phyloP scores from a whole-genome alignment of 2,113 vertebrate genomes.

The Percina caprodes region DNA sequence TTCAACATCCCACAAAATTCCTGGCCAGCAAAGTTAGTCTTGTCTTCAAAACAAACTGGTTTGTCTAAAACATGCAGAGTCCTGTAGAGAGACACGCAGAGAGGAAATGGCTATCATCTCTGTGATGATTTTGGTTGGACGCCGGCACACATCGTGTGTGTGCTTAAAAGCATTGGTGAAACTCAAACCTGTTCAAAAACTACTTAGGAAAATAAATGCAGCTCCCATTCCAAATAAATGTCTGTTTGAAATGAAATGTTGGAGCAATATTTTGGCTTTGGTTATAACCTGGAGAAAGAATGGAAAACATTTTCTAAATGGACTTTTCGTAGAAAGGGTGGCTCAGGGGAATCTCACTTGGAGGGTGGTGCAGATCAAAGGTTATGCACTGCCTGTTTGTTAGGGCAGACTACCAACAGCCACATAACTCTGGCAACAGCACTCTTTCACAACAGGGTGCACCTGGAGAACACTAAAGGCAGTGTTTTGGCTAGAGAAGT shows the following conservation, averaged over 20 bases:
- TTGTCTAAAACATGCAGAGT: constrained; percentile 45
- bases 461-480: constrained; percentile 77
- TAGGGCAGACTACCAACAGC: constrained; percentile 76
- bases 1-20: constrained; percentile 43
- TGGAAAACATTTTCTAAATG: constrained; percentile 66
- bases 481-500: constrained; percentile 64
- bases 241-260: constrained; percentile 70
- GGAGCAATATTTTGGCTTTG: constrained; percentile 58
- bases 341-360: constrained; percentile 57
- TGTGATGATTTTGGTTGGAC: constrained; percentile 68
- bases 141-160: constrained; percentile 50
- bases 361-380: constrained; percentile 75
- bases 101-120: constrained; percentile 63
- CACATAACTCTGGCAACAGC: constrained; percentile 66
- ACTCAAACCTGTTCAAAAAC: constrained; percentile 75
- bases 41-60: constrained; percentile 60
- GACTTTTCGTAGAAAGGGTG: constrained; percentile 58
- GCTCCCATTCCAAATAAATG: constrained; percentile 71
- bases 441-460: constrained; percentile 64
- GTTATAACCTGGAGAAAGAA: constrained; percentile 59
- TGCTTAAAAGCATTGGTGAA: constrained; percentile 70
- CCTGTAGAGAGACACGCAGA: constrained; percentile 43
- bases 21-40: constrained; percentile 34
- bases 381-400: constrained; percentile 71
- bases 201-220: constrained; percentile 75